These are phyloP conservation scores for Papilio elwesi DNA, from an alignment of 2,888 invertebrate species.

Conservation along the genomic window DNA sequence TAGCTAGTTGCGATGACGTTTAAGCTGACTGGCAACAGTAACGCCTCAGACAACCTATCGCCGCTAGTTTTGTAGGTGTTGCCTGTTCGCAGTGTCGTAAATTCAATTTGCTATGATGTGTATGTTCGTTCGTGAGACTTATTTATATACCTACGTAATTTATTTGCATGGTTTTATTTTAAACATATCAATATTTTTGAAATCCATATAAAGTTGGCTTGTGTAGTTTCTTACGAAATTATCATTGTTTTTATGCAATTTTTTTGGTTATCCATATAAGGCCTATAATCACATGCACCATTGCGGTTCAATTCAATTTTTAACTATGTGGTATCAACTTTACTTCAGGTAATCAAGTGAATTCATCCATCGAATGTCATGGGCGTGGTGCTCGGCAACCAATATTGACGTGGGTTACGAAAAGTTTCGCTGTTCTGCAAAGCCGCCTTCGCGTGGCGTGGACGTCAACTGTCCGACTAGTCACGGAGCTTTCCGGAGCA, in stretches of 20 bases:
- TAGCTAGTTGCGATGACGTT: background rate
- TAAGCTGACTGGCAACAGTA: background rate
- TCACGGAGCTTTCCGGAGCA: slow-evolving; percentile 8
- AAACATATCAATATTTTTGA: background rate
- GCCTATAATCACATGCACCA: background rate
- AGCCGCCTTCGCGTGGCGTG: background rate
- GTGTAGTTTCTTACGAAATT: background rate
- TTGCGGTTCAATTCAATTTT: background rate
- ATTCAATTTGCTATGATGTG: background rate
- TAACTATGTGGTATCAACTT: background rate
- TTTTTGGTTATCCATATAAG: background rate
- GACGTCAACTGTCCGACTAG: background rate
- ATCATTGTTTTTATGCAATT: background rate
- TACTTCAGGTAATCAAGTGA: slow-evolving; percentile 5
- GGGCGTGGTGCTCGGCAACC: background rate
- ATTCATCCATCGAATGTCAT: background rate
- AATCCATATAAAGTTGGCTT: background rate
- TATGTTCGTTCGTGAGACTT: slow-evolving; percentile 2
- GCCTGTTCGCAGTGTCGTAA: background rate
- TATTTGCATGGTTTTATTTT: background rate
- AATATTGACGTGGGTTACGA: background rate
- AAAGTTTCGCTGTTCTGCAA: background rate
- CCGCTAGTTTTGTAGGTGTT: background rate
- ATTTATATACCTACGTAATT: background rate
- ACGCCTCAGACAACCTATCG: background rate